Evolutionary conservation across 2,797 vertebrate genomes (phyloP), one percentile per base, ranked within the genome.

Genomic region (Trematomus bernacchii): DNA sequence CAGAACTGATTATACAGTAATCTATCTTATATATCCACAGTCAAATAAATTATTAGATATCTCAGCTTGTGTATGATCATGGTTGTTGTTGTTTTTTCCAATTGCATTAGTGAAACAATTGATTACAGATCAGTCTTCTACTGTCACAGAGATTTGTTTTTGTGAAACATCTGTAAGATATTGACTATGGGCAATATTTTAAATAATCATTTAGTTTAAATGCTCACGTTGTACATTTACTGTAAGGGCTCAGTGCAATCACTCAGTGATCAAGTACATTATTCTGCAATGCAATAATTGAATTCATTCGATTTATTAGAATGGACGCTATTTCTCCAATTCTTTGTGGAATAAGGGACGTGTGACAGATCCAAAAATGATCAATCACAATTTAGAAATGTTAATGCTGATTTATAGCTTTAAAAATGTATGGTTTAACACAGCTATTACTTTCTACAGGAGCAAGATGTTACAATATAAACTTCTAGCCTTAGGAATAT

Each of bases 1-100:
- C 44, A 73, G 61, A 48, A 19, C 12, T 48, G 42, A 55, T 71
- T 57, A 44, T 62, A 54, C 8, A 9, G 33, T 37, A 37, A 48
- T 19, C 4, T 43, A 21, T 52, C 13, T 58, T 1, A 18, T 42
- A 58, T 15, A 54, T 53, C 18, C 19, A 33, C 7, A 19, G 5
- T 53, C 11, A 51, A 15, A 46, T 52, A 15, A 11, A 77, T 2
- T 23, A 43, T 40, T 6, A 64, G 18, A 50, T 43, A 8, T 21
- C n/a, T 44, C 10, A n/a, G 30, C 16, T n/a, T 43, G 44, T 58
- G 4, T 27, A 42, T 58, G 14, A 69, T 50, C 21, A 18, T 6
- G 27, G 16, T 19, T 40, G 13, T 30, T 40, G 13, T 30, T 40
- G 18, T n/a, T 3, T 44, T 53, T 30, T 60, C 8, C 67, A 67